Percentiles rank a stretch among this genome's conserved stretches.
phyloP scores from a whole-genome alignment of 2,113 vertebrate species.

The Platanista minor region DNA sequence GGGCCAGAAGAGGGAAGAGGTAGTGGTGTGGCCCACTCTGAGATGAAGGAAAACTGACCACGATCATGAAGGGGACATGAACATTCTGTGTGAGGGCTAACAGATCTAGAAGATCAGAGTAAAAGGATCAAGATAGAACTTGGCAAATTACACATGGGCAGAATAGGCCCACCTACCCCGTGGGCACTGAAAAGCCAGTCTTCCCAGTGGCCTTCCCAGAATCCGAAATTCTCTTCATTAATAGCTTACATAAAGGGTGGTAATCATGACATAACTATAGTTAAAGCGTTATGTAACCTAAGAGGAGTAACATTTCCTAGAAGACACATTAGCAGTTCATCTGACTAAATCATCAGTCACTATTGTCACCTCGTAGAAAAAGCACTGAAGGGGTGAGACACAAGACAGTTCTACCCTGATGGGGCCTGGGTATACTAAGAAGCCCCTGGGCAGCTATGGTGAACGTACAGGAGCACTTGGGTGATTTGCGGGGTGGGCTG shows the following conservation, averaged over 20 bases:
- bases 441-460: not conserved
- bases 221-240: not conserved
- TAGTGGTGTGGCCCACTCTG: conserved; percentile 10
- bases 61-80: not conserved
- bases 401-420: not conserved
- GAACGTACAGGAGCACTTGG: not conserved
- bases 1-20: conserved; percentile 11
- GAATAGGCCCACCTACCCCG: not conserved
- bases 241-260: not conserved
- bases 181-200: not conserved
- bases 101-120: not conserved
- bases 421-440: not conserved
- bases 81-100: not conserved
- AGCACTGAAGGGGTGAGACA: not conserved
- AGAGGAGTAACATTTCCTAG: conserved; percentile 18
- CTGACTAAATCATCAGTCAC: conserved; percentile 2
- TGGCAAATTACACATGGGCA: not conserved
- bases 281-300: conserved; percentile 4
- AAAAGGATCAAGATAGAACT: conserved; percentile 38
- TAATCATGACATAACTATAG: not conserved
- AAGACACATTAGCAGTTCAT: not conserved
- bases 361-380: not conserved
- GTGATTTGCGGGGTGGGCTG: not conserved
- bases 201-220: not conserved
- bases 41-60: conserved; percentile 35